Percentiles rank a stretch among this genome's conserved stretches.
phyloP scores from a whole-genome alignment of 2,797 vertebrate species.

The Intellagama lesueurii region DNA sequence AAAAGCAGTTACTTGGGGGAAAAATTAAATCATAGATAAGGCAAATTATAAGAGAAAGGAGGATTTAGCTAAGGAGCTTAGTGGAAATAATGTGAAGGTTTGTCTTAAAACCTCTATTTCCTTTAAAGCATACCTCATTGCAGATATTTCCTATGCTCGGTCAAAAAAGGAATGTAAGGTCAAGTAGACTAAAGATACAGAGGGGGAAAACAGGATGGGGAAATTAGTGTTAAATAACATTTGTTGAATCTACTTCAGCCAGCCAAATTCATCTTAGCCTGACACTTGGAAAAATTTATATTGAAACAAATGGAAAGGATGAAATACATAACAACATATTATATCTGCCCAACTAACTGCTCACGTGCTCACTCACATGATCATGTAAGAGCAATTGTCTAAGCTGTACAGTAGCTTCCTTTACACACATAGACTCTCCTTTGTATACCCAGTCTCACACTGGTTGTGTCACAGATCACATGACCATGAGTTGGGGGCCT shows the following conservation, averaged over 20 bases:
- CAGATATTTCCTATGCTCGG: constrained; percentile 13
- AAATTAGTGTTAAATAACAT: constrained; percentile 27
- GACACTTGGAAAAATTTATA: not conserved
- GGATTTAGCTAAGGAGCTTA: constrained; percentile 55
- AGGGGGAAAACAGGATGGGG: constrained; percentile 15
- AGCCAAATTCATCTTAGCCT: not conserved
- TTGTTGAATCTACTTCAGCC: constrained; percentile 6
- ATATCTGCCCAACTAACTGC: not conserved
- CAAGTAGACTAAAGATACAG: constrained; percentile 29
- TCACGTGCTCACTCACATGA: too few relatives aligned
- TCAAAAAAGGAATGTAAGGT: constrained; percentile 33
- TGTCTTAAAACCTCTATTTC: constrained; percentile 32
- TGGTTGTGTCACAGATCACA: too few relatives aligned
- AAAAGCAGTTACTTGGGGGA: constrained; percentile 35
- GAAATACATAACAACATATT: not conserved
- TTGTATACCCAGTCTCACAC: too few relatives aligned
- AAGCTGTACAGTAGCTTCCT: too few relatives aligned
- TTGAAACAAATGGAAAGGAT: constrained; percentile 6
- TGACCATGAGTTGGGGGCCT: too few relatives aligned
- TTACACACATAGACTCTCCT: too few relatives aligned
- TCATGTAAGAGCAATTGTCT: too few relatives aligned
- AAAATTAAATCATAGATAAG: constrained; percentile 33
- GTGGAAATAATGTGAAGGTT: constrained; percentile 25
- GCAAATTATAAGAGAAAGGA: constrained; percentile 52
- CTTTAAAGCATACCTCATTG: constrained; percentile 11